These are phyloP conservation scores for Hyperoplus lanceolatus DNA, from an alignment of 2,797 vertebrate species.

Conservation along the genomic window DNA sequence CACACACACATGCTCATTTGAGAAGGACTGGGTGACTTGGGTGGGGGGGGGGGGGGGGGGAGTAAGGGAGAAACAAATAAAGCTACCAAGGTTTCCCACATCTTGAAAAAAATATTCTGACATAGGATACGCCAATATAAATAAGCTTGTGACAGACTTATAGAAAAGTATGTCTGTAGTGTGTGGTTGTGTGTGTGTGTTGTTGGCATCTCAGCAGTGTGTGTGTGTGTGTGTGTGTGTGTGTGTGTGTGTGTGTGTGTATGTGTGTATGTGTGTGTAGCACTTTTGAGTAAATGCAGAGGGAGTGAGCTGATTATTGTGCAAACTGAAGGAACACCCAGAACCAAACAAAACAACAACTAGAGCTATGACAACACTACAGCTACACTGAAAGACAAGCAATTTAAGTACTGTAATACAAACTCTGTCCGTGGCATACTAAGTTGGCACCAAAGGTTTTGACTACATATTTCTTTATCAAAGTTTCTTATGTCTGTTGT, in stretches of 20 bases:
- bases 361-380: neutral
- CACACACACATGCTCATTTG: conserved; percentile 32
- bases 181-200: conserved; percentile 8
- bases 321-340: conserved; percentile 12
- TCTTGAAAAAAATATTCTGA: conserved; percentile 45
- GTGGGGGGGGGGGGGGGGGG: conserved; percentile 56
- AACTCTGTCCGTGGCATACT: neutral
- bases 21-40: conserved; percentile 57
- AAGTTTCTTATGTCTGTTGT: neutral
- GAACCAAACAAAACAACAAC: conserved; percentile 9
- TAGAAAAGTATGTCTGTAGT: conserved; percentile 1
- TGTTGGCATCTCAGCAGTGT: neutral
- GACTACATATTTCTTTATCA: neutral
- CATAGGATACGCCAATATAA: conserved; percentile 46
- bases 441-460: neutral
- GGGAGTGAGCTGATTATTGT: neutral
- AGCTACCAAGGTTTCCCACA: conserved; percentile 57
- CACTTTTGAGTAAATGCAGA: conserved; percentile 10
- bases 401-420: neutral
- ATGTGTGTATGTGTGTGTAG: neutral
- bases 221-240: conserved; percentile 7
- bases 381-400: neutral
- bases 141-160: conserved; percentile 25
- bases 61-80: conserved; percentile 19
- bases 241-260: neutral